Percentiles rank a stretch among this genome's conserved stretches.
These are phyloP conservation scores for Archips crataeganus DNA, from an alignment of 2,888 invertebrate genomes.

Conservation along the genomic window DNA sequence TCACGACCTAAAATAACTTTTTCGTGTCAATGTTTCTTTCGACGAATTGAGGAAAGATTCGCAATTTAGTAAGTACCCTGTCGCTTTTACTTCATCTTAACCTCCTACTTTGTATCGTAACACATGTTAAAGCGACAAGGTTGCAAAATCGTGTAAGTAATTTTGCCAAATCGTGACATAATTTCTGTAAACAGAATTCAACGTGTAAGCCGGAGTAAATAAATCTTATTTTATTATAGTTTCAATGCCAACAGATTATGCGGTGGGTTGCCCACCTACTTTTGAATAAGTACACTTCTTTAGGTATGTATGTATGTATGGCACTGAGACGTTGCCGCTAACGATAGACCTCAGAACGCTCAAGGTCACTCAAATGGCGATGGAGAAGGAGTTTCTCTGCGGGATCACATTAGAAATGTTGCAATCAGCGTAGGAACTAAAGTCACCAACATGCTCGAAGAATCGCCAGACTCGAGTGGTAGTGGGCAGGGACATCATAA, in stretches of 20 bases:
- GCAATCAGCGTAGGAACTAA: too few species aligned
- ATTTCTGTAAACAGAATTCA: constrained; percentile 9
- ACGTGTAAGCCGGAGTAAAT: constrained; percentile 10
- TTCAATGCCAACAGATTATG: constrained; percentile 12
- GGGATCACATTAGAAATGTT: too few species aligned
- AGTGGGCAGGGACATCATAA: too few species aligned
- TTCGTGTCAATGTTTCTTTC: constrained; percentile 35
- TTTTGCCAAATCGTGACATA: neutral
- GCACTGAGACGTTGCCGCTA: too few species aligned
- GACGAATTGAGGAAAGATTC: constrained; percentile 6
- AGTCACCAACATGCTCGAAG: too few species aligned
- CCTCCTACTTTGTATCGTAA: neutral
- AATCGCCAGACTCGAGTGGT: too few species aligned
- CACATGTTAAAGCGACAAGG: constrained; percentile 4
- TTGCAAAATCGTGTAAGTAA: neutral
- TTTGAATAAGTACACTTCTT: neutral
- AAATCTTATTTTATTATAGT: constrained; percentile 19
- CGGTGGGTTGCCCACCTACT: neutral
- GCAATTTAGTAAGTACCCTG: neutral
- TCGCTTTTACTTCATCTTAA: neutral
- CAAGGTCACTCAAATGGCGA: too few species aligned
- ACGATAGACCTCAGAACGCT: too few species aligned
- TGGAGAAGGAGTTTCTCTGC: too few species aligned
- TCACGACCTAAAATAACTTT: constrained; percentile 14
- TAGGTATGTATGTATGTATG: neutral